Base-by-base conservation (phyloP, 2,113 vertebrate genomes). In the Xiphorhynchus elegans region DNA sequence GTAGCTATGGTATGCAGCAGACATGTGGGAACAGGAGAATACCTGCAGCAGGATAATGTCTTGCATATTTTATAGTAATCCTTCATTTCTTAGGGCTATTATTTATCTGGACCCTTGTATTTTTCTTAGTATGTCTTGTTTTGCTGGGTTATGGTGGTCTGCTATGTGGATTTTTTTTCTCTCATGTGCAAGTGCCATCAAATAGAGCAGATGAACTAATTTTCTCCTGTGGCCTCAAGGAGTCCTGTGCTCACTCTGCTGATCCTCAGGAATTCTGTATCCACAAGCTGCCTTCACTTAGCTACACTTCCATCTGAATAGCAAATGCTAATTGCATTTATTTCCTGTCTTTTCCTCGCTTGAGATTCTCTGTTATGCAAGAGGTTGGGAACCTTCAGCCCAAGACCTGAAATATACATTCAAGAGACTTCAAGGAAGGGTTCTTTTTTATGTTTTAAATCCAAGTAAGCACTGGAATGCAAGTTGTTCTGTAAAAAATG, bases 191-290 rank as follows among this genome's bases (percentile, higher is more conserved):
- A 91, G 60, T 62, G 74, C 19, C 53, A 63, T 96, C 59, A 69
- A 87, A 92, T 94, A 92, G 93, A 88, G 85, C 74, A 94, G 84
- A 96, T 59, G 46, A 93, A 84, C 76, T 76, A 1, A 81, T 79
- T 94, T 92, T 44, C 70, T 59, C 82, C 58, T 46, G 42, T 62
- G 73, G 40, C 66, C 78, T 96, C 46, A 76, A 31, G 75, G 55
- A 89, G 60, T 87, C n/a, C 53, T 39, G 11, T 46, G 23, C 44
- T 90, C 14, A 91, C 59, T 72, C 44, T 60, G 46, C 63, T 81
- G 49, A 67, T 81, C 37, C 77, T 72, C 70, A n/a, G 42, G 89
- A 95, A 89, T 82, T 89, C 74, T 55, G 46, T 47, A 58, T 73
- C 49, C 55, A 62, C 53, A 82, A 52, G n/a, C 70, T 86, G 40